Percentiles rank a stretch among this genome's conserved stretches.
Conservation (phyloP, 2,888 invertebrate genomes). For the Perdita meconis region DNA sequence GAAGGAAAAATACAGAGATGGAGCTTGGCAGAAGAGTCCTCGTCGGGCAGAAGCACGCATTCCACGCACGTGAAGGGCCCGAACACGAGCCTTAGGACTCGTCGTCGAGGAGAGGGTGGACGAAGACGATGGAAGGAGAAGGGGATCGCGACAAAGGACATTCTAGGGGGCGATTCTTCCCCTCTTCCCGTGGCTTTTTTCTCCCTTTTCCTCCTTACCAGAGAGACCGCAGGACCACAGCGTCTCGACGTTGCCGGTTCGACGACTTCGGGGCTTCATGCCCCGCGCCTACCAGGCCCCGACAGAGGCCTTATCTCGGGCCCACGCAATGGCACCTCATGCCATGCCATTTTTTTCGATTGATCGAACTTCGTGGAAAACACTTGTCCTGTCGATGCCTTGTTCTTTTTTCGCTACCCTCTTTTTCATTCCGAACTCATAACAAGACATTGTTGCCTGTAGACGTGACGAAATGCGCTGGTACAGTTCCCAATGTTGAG, state of each 20-base stretch:
- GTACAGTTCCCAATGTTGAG: too few species aligned
- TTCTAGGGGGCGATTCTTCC: slow-evolving; percentile 76
- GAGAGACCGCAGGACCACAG: slow-evolving; percentile 67
- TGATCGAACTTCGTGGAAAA: slow-evolving; percentile 40
- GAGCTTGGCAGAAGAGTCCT: slow-evolving; percentile 24
- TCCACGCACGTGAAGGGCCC: slow-evolving; percentile 70
- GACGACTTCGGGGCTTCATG: slow-evolving; percentile 66
- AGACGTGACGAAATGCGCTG: not conserved
- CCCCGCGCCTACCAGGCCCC: slow-evolving; percentile 40
- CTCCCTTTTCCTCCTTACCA: slow-evolving; percentile 64
- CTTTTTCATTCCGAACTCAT: slow-evolving; percentile 17
- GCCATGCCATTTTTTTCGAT: slow-evolving; percentile 56
- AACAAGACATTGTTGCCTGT: slow-evolving; percentile 32
- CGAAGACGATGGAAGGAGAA: slow-evolving; percentile 39
- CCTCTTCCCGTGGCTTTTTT: slow-evolving; percentile 45
- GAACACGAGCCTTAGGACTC: slow-evolving; percentile 61
- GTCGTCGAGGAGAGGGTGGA: slow-evolving; percentile 65
- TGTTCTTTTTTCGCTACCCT: not conserved
- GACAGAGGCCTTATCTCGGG: slow-evolving; percentile 54
- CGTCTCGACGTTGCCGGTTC: slow-evolving; percentile 76
- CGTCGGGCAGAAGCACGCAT: slow-evolving; percentile 58
- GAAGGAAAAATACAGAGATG: slow-evolving; percentile 39
- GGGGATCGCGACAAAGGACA: slow-evolving; percentile 81
- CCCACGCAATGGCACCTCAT: slow-evolving; percentile 66
- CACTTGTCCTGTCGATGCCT: not conserved